Evolutionary conservation across 1,140 invertebrate species (phyloP).

Genomic region (Halyomorpha halys): DNA sequence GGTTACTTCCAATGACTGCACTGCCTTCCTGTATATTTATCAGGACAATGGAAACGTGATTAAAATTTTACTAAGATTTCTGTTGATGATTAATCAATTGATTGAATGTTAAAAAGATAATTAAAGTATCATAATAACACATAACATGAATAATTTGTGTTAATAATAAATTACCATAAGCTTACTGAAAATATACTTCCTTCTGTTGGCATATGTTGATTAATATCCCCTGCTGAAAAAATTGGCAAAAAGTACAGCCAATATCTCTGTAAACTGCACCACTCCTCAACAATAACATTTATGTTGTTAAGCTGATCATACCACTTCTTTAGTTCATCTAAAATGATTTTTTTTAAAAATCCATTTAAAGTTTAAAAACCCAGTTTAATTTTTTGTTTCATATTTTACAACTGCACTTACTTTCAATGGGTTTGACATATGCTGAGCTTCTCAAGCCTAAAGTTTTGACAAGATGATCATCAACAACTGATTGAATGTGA

Average conservation of each 20-base stretch:
- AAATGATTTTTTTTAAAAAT: slow-evolving; percentile 15
- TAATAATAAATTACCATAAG: slow-evolving; percentile 29
- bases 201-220: slow-evolving; percentile 87
- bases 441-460: slow-evolving; percentile 82
- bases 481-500: slow-evolving; percentile 73
- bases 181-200: slow-evolving; percentile 52
- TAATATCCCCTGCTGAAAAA: slow-evolving; percentile 87
- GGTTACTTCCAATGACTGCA: too few species aligned
- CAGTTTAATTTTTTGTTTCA: too few species aligned
- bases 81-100: too few species aligned
- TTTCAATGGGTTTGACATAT: slow-evolving; percentile 81
- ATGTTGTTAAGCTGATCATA: slow-evolving; percentile 67
- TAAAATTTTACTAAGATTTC: too few species aligned
- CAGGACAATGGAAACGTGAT: too few species aligned
- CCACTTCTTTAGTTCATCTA: slow-evolving; percentile 63
- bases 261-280: slow-evolving; percentile 77
- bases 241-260: slow-evolving; percentile 90
- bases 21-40: too few species aligned
- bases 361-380: neutral
- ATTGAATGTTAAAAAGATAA: too few species aligned
- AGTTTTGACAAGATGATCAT: slow-evolving; percentile 82
- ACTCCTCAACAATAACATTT: slow-evolving; percentile 72
- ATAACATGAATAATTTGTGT: slow-evolving; percentile 1
- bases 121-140: neutral
- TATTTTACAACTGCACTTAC: slow-evolving; percentile 28